A percentile compares a stretch with the other conserved stretches of the same genome.
Conservation (phyloP, 37 sponge, comb jelly and placozoan species). For the Hormiphora californensis region DNA sequence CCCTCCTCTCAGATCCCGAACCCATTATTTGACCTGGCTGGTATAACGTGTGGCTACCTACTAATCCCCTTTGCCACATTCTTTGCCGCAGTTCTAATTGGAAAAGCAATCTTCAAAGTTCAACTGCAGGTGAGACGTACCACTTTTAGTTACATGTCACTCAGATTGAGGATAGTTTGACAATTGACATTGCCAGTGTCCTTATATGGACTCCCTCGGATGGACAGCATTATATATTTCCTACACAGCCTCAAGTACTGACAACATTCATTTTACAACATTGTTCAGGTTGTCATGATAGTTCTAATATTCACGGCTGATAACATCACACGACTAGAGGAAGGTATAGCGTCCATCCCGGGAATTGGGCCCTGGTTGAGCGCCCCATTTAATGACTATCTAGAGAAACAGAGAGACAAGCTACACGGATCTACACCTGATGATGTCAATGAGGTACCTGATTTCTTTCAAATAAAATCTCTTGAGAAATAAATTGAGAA, state of each 20-base stretch:
- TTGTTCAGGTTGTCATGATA: no score
- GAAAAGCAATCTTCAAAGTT: conserved; percentile 90
- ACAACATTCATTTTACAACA: no score
- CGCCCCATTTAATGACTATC: conserved; percentile 76
- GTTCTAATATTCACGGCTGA: no score
- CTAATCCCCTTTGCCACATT: conserved; percentile 92
- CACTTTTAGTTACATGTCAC: no score
- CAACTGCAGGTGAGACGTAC: conserved; percentile 87
- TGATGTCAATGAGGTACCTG: background rate
- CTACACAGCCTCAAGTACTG: no score
- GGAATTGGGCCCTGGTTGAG: conserved; percentile 65
- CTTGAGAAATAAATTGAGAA: no score
- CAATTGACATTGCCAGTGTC: no score
- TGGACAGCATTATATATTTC: no score
- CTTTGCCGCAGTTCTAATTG: conserved; percentile 89
- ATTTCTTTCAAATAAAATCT: background rate
- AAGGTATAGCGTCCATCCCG: no score
- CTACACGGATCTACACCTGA: conserved; percentile 36
- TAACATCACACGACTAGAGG: no score
- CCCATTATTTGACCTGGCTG: conserved; percentile 95
- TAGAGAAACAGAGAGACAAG: conserved; percentile 71
- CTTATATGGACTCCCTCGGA: no score
- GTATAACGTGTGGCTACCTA: conserved; percentile 97
- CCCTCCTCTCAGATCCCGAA: conserved; percentile 70
- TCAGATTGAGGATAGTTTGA: no score